Percentiles rank a stretch among this genome's conserved stretches.
Conservation (phyloP, 2,113 vertebrate genomes). For the Sturnus vulgaris region DNA sequence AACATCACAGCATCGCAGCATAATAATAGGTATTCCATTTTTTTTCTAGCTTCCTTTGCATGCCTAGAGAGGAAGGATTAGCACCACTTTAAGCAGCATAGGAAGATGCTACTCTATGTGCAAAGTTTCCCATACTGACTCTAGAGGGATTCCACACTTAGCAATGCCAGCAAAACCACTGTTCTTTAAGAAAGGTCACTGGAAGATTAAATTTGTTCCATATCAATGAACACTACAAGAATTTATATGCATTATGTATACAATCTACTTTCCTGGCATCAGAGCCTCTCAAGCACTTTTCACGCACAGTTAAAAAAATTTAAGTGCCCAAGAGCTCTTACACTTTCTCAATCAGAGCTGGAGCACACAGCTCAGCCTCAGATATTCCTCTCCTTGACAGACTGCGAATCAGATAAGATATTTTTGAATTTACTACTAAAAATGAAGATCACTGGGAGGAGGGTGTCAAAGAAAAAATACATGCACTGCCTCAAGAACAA, state of each 20-base stretch:
- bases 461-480: neutral
- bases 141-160: neutral
- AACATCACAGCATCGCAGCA: neutral
- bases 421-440: conserved; percentile 28
- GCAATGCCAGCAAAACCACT: conserved; percentile 17
- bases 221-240: conserved; percentile 35
- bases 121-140: conserved; percentile 9
- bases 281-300: conserved; percentile 21
- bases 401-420: conserved; percentile 16
- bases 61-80: neutral
- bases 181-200: conserved; percentile 37
- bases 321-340: conserved; percentile 20
- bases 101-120: neutral
- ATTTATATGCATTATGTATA: conserved; percentile 52
- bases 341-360: neutral
- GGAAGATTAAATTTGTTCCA: conserved; percentile 56
- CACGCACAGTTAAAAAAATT: neutral
- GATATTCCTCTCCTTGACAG: conserved; percentile 15
- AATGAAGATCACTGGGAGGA: neutral
- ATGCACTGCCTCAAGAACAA: neutral
- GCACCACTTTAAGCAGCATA: neutral
- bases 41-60: neutral
- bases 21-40: neutral
- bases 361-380: neutral
- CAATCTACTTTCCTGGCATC: conserved; percentile 26